Conservation (phyloP, 2,797 vertebrate genomes). For the Knipowitschia caucasica region DNA sequence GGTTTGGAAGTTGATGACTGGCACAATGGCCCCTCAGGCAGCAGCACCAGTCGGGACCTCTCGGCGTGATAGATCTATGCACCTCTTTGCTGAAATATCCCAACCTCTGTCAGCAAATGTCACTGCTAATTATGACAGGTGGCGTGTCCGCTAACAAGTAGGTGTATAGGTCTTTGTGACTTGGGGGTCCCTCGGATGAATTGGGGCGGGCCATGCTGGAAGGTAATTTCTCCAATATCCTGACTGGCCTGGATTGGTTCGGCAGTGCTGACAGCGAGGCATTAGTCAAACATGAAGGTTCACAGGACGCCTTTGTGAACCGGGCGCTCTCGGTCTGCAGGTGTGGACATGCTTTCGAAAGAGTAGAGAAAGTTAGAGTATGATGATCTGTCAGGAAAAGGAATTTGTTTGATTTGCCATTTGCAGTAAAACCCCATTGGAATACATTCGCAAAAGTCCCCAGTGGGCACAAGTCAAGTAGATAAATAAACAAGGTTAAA, state of each 20-base stretch:
- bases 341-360: constrained; percentile 42
- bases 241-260: constrained; percentile 57
- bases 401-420: neutral
- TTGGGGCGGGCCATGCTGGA: constrained; percentile 51
- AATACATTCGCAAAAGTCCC: too few species aligned
- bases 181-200: constrained; percentile 51
- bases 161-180: constrained; percentile 49
- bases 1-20: constrained; percentile 64
- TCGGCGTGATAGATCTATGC: constrained; percentile 53
- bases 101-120: constrained; percentile 72
- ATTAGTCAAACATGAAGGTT: constrained; percentile 63
- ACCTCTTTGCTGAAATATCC: constrained; percentile 55
- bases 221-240: constrained; percentile 73
- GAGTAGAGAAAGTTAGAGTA: neutral
- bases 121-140: constrained; percentile 64
- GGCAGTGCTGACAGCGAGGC: constrained; percentile 62
- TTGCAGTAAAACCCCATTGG: too few species aligned
- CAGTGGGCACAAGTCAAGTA: too few species aligned
- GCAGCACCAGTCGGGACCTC: constrained; percentile 44
- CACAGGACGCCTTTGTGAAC: constrained; percentile 38
- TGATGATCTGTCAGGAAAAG: too few species aligned
- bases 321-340: constrained; percentile 34
- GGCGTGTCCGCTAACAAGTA: constrained; percentile 57
- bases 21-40: constrained; percentile 57
- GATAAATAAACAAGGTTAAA: too few species aligned